A percentile compares a stretch with the other conserved stretches of the same genome.
Conservation (phyloP, 2,797 vertebrate genomes). For the Oryzias sinensis region DNA sequence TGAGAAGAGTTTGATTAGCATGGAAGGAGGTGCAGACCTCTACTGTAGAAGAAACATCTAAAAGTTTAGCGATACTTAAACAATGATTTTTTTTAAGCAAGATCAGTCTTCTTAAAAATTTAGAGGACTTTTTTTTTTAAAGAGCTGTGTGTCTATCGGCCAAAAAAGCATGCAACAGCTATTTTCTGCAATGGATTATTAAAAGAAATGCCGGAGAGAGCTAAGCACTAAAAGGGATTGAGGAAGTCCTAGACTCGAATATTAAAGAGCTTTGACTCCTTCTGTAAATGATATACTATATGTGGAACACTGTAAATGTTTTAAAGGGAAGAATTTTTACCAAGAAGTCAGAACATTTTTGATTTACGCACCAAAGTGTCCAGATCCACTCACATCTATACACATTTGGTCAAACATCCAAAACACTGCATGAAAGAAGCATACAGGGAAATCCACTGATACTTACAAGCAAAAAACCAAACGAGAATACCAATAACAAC, state of each 20-base stretch:
- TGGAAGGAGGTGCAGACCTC: constrained; percentile 26
- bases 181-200: constrained; percentile 55
- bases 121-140: constrained; percentile 50
- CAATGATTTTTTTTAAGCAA: constrained; percentile 1
- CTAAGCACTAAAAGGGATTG: constrained; percentile 63
- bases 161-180: constrained; percentile 41
- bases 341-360: too few relatives aligned
- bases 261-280: constrained; percentile 56
- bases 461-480: constrained; percentile 77
- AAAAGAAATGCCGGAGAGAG: constrained; percentile 45
- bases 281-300: constrained; percentile 45
- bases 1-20: constrained; percentile 34
- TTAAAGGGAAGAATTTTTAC: too few relatives aligned
- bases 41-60: constrained; percentile 41
- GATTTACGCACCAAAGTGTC: too few relatives aligned
- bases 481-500: constrained; percentile 69
- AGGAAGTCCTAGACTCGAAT: constrained; percentile 44
- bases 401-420: constrained; percentile 4
- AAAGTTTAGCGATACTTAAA: neutral
- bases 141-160: constrained; percentile 35
- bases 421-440: neutral
- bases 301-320: too few relatives aligned
- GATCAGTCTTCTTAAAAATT: constrained; percentile 58
- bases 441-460: neutral
- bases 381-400: neutral